Base-by-base conservation (phyloP, 1,140 invertebrate species). In the Tetragnatha versicolor region DNA sequence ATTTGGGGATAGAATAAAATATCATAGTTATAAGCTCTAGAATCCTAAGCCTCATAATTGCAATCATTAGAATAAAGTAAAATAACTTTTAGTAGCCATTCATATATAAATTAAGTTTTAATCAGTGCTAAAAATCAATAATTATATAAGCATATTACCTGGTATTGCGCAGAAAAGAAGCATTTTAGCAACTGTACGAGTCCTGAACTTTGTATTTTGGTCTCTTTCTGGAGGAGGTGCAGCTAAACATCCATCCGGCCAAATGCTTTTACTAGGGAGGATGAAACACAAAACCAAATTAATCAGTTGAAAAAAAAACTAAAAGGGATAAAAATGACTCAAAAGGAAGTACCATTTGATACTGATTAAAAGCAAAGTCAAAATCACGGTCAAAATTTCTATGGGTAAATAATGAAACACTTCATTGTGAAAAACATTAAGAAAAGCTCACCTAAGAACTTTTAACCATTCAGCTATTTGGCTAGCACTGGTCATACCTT, bases 391-490 rank as follows among this genome's bases (percentile, higher is more conserved):
- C n/a, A n/a, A n/a, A n/a, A n/a, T n/a, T n/a, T n/a, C n/a, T 45
- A 45, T 45, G 42, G n/a, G n/a, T n/a, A 1, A 29, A 66, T 27
- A 35, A 35, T 33, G 1, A 20, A 51, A 49, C 5, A 49, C 1
- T 2, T 51, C n/a, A n/a, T n/a, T n/a, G n/a, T n/a, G n/a, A n/a
- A n/a, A n/a, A n/a, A n/a, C n/a, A n/a, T n/a, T 51, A 60, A 31
- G n/a, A 31, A 33, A 33, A 60, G 88, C 89, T 89, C 86, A 94
- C 94, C 94, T 94, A 83, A 97, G 92, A 63, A 91, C 87, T 84
- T 91, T 91, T 72, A 98, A 88, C 87, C 96, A 96, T 82, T 94
- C 92, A 6, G 94, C 93, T 68, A 97, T 92, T 85, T 95, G 94
- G 76, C 93, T 91, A 22, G 94, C 93, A 83, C 93, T 94, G 0